Conservation (phyloP, 2,888 invertebrate species). For the Epirrhoe alternata region DNA sequence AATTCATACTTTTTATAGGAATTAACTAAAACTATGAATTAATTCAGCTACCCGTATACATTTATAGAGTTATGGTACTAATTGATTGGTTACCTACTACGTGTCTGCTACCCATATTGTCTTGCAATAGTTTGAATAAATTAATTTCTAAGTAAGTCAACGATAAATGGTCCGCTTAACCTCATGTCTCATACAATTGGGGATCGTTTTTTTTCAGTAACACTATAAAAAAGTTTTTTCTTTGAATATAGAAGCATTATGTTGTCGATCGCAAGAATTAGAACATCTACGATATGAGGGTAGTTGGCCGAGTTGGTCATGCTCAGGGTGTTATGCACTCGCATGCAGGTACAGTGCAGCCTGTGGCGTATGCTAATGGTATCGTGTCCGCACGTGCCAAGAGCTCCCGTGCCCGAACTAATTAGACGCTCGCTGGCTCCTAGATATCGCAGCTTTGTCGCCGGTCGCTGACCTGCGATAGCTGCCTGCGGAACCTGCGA, state of each 20-base stretch:
- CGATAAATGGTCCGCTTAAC: no score
- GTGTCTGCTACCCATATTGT: constrained; percentile 10
- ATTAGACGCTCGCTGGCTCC: constrained; percentile 25
- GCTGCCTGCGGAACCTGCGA: constrained; percentile 5
- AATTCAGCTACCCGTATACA: not conserved
- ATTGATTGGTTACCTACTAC: not conserved
- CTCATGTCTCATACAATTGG: no score
- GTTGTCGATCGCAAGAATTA: no score
- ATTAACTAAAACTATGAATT: not conserved
- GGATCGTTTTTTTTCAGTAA: no score
- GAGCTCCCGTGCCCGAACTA: constrained; percentile 34
- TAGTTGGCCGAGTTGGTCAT: not conserved
- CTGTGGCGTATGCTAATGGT: constrained; percentile 25
- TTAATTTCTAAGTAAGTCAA: not conserved
- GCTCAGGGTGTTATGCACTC: not conserved
- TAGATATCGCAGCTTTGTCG: constrained; percentile 27
- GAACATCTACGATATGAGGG: not conserved
- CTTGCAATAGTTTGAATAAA: not conserved
- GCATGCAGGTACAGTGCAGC: constrained; percentile 3
- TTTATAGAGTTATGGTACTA: constrained; percentile 3
- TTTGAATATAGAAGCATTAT: no score
- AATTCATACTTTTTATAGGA: not conserved
- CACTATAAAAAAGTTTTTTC: no score
- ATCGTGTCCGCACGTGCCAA: constrained; percentile 24
- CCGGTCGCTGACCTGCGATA: constrained; percentile 29